phyloP scores from a whole-genome alignment of 2,113 vertebrate genomes.

The Pleuronectes platessa region DNA sequence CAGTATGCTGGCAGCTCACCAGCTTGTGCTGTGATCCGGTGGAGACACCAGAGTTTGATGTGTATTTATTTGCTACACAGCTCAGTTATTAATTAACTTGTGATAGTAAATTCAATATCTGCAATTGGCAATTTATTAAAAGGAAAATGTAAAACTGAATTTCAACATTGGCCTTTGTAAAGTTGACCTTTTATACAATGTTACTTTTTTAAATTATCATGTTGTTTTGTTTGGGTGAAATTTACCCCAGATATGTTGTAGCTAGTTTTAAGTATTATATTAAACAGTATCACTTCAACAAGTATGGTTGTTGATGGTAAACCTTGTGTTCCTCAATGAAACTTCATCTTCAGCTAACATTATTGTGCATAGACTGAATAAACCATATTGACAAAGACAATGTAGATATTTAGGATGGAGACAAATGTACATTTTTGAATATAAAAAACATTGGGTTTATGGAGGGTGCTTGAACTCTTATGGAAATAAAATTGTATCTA shows the following conservation, averaged over 20 bases:
- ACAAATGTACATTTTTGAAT: too few relatives aligned
- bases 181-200: background rate
- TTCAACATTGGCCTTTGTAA: background rate
- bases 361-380: too few relatives aligned
- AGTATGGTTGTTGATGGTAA: too few relatives aligned
- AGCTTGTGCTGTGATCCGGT: background rate
- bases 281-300: too few relatives aligned
- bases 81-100: background rate
- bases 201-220: background rate
- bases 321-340: too few relatives aligned
- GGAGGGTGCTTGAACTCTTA: too few relatives aligned
- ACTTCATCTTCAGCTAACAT: too few relatives aligned
- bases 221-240: background rate
- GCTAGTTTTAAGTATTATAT: background rate
- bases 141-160: background rate
- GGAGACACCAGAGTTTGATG: background rate
- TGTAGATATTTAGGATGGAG: too few relatives aligned
- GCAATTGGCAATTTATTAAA: background rate
- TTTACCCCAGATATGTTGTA: too few relatives aligned
- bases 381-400: background rate
- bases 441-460: too few relatives aligned
- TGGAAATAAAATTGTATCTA: too few relatives aligned
- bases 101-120: slow-evolving; percentile 6
- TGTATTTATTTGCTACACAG: background rate
- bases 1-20: background rate